A percentile compares a stretch with the other conserved stretches of the same genome.
These are phyloP conservation scores for Troides helena DNA, from an alignment of 2,888 invertebrate species.

Conservation along the genomic window DNA sequence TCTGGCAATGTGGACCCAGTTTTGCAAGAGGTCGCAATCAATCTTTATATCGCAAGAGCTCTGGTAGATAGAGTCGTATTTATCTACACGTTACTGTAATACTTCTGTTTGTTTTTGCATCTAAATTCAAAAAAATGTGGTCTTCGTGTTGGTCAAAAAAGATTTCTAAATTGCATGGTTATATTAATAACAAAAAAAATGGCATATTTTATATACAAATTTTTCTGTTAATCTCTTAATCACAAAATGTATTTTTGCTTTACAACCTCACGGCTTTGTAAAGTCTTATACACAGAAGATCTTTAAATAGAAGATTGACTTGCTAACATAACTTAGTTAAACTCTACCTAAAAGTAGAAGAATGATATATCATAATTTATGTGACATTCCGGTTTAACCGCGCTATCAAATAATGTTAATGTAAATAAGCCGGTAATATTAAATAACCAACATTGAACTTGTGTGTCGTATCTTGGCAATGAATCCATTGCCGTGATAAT, in stretches of 20 bases:
- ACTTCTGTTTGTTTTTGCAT: background rate
- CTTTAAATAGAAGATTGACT: too few relatives aligned
- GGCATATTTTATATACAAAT: too few relatives aligned
- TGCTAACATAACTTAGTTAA: too few relatives aligned
- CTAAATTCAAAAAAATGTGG: background rate
- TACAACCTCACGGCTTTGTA: too few relatives aligned
- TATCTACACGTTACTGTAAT: conserved; percentile 3
- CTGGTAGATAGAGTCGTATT: conserved; percentile 8
- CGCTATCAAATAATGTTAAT: conserved; percentile 15
- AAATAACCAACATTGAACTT: conserved; percentile 25
- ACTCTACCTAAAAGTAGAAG: too few relatives aligned
- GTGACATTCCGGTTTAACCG: background rate
- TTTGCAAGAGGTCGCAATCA: conserved; percentile 29
- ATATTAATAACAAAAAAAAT: too few relatives aligned
- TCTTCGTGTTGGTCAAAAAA: too few relatives aligned
- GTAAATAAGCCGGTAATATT: conserved; percentile 20
- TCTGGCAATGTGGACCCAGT: conserved; percentile 13
- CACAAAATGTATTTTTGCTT: too few relatives aligned
- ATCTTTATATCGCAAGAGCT: conserved; percentile 27
- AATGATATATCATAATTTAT: background rate
- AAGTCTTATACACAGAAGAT: too few relatives aligned
- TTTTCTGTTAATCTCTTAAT: too few relatives aligned
- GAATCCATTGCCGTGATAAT: conserved; percentile 12
- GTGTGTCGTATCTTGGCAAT: background rate
- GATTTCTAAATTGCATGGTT: too few relatives aligned